phyloP scores from a whole-genome alignment of 1,140 invertebrate genomes.

The Brachionus calyciflorus region DNA sequence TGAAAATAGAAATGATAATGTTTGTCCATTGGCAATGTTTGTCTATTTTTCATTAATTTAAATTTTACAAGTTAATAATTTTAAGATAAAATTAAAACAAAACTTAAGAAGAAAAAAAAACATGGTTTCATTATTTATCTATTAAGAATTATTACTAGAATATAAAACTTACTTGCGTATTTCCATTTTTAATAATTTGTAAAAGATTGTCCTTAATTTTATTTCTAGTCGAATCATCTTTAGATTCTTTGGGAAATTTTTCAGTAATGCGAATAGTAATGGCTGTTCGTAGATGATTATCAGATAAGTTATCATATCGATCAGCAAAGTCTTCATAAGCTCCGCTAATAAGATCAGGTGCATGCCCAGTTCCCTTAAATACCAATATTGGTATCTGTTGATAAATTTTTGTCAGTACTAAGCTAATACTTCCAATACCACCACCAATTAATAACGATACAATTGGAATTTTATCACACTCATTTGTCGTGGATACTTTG shows the following conservation, averaged over 20 bases:
- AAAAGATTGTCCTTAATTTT: conserved; percentile 58
- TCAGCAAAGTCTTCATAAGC: conserved; percentile 58
- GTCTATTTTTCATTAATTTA: background rate
- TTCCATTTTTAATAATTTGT: conserved; percentile 51
- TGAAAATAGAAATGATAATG: too few species aligned
- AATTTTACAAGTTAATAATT: background rate
- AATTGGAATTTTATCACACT: conserved; percentile 14
- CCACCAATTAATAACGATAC: conserved; percentile 25
- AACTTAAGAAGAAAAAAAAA: too few species aligned
- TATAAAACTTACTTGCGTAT: background rate
- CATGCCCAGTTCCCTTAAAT: conserved; percentile 58
- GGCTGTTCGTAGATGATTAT: conserved; percentile 60
- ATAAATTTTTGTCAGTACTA: conserved; percentile 34
- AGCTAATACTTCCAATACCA: background rate
- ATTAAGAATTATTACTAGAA: too few species aligned
- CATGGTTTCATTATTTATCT: too few species aligned
- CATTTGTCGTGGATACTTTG: background rate
- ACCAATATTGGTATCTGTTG: conserved; percentile 59
- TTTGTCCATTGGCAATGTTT: too few species aligned
- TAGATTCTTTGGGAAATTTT: conserved; percentile 55
- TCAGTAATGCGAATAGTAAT: conserved; percentile 58
- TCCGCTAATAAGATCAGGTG: conserved; percentile 60
- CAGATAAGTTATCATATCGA: conserved; percentile 56
- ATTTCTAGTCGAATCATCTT: conserved; percentile 53
- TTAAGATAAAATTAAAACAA: background rate